Conservation (phyloP, 35 echinoderm and acorn worm genomes). For the Acanthaster planci region DNA sequence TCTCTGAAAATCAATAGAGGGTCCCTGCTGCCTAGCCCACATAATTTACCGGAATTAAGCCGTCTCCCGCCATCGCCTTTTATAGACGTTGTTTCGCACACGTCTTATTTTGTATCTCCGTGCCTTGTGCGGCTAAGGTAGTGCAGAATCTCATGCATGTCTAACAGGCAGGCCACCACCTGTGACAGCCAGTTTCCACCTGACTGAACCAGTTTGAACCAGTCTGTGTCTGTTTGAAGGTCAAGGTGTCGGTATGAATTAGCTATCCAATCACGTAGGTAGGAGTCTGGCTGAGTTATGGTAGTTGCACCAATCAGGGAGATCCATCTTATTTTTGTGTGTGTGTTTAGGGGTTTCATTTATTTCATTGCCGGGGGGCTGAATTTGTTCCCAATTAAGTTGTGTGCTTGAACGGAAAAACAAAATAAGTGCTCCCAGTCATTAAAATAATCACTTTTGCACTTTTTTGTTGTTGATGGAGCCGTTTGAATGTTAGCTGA, state of each 20-base stretch:
- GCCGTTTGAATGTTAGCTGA: no score
- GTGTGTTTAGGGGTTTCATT: not conserved
- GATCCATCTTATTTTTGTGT: not conserved
- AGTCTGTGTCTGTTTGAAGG: conserved; percentile 1
- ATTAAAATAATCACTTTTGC: no score
- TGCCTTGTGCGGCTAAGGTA: not conserved
- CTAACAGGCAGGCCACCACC: conserved; percentile 20
- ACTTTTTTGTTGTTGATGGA: no score
- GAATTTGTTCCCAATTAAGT: no score
- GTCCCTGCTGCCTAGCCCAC: conserved; percentile 15
- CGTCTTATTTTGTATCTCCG: not conserved
- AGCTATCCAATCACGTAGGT: conserved; percentile 15
- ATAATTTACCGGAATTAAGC: conserved; percentile 26
- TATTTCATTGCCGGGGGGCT: no score
- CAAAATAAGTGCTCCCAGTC: no score
- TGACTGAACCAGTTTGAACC: conserved; percentile 28
- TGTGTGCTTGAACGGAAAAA: no score
- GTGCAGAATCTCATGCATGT: not conserved
- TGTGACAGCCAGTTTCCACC: conserved; percentile 21
- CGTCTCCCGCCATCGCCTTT: not conserved
- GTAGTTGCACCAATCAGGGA: not conserved
- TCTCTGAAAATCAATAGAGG: not conserved
- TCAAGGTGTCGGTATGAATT: conserved; percentile 28
- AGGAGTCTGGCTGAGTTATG: not conserved
- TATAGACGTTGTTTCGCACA: no score